phyloP scores from a whole-genome alignment of 2,113 vertebrate genomes.

The Synodontis membranacea region DNA sequence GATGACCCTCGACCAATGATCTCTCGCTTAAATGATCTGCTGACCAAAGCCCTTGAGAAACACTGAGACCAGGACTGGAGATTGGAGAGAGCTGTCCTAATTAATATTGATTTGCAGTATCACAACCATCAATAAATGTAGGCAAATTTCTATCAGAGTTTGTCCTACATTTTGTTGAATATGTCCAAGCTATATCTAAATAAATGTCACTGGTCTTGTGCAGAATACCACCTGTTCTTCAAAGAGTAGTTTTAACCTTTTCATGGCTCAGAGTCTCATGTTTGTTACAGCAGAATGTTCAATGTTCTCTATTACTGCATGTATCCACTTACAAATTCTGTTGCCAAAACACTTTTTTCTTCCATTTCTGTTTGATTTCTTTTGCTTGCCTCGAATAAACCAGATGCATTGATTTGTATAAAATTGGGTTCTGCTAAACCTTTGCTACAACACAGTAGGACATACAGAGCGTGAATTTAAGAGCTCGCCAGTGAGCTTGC shows the following conservation, averaged over 20 bases:
- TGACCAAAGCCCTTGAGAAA: constrained; percentile 85
- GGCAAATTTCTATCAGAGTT: neutral
- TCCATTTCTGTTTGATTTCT: neutral
- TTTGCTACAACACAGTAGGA: no score
- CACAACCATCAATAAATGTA: neutral
- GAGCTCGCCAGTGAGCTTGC: neutral
- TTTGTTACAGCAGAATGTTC: neutral
- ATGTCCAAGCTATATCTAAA: neutral
- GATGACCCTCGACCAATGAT: constrained; percentile 95
- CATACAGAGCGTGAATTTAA: neutral
- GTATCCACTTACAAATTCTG: no score
- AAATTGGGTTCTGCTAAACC: no score
- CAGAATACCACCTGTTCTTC: no score
- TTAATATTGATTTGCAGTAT: neutral
- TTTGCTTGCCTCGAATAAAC: no score
- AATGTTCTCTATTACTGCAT: no score
- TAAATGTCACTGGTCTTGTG: neutral
- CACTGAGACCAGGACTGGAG: constrained; percentile 68
- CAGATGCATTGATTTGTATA: no score
- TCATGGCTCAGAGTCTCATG: neutral
- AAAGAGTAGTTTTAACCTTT: no score
- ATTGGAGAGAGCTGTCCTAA: neutral
- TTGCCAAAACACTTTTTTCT: neutral
- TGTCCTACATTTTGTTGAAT: neutral
- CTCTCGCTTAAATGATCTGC: constrained; percentile 83